Evolutionary conservation across 2,797 vertebrate genomes (phyloP).

Genomic region (Mormyrops boulengeri): DNA sequence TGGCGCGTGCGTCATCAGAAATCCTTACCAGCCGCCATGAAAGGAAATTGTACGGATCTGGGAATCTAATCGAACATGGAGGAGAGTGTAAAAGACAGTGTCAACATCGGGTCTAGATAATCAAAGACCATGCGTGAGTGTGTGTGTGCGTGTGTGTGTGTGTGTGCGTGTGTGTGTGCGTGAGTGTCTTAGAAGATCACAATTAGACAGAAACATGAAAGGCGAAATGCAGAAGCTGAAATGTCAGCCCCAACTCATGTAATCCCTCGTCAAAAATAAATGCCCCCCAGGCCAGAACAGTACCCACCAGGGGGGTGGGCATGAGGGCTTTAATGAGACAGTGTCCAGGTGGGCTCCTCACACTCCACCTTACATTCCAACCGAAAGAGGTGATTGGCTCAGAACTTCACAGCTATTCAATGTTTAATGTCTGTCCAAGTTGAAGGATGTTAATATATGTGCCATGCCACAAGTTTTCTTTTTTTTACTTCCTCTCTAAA

Average conservation of each 20-base stretch:
- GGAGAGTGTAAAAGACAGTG: neutral
- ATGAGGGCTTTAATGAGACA: conserved; percentile 35
- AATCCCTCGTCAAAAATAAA: conserved; percentile 62
- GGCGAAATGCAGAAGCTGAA: conserved; percentile 39
- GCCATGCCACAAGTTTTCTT: conserved; percentile 65
- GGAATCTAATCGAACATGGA: neutral
- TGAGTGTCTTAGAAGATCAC: neutral
- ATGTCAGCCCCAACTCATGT: conserved; percentile 31
- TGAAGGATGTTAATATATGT: conserved; percentile 67
- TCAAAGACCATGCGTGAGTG: conserved; percentile 2
- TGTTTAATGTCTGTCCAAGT: conserved; percentile 62
- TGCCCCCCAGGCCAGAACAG: conserved; percentile 41
- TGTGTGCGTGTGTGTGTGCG: too few species aligned
- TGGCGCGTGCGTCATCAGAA: neutral
- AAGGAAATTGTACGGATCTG: neutral
- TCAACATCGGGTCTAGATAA: neutral
- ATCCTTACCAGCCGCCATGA: neutral
- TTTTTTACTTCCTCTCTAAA: conserved; percentile 54
- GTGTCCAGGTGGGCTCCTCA: conserved; percentile 46
- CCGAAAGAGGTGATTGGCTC: conserved; percentile 45
- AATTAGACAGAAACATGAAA: conserved; percentile 41
- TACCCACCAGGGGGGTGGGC: conserved; percentile 46
- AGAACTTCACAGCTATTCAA: conserved; percentile 61
- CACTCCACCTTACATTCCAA: conserved; percentile 36
- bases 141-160: neutral